A percentile compares a stretch with the other conserved stretches of the same genome.
Conservation (phyloP, 2,113 vertebrate genomes). For the Bothrops jararaca region DNA sequence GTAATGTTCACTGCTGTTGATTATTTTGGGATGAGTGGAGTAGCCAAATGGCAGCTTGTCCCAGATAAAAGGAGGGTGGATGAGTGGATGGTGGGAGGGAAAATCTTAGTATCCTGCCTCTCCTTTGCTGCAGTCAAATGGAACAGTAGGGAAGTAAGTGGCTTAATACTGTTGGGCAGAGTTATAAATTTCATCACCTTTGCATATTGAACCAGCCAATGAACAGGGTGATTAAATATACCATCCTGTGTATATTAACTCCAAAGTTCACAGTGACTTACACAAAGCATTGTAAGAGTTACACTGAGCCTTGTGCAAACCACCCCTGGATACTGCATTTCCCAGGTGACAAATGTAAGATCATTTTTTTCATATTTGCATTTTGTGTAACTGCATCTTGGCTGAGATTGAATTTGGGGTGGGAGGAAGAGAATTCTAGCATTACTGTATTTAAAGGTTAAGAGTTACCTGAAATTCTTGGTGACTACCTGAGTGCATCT, state of each 20-base stretch:
- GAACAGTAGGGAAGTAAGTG: neutral
- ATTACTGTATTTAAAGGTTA: neutral
- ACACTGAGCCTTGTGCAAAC: neutral
- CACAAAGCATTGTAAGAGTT: neutral
- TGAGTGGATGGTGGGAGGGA: neutral
- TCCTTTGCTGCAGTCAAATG: neutral
- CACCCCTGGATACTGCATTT: neutral
- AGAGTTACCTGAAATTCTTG: neutral
- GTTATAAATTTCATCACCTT: neutral
- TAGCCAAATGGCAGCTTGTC: conserved; percentile 1
- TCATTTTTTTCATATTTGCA: neutral
- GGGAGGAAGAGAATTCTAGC: neutral
- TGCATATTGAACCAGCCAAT: neutral
- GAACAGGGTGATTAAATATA: neutral
- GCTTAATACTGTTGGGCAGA: neutral
- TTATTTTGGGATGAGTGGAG: neutral
- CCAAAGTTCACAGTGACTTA: neutral
- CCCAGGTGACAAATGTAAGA: neutral
- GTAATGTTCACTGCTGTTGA: neutral
- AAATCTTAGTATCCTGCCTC: neutral
- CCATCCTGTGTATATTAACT: neutral
- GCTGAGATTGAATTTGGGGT: neutral
- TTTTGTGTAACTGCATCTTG: neutral
- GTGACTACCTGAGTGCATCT: neutral
- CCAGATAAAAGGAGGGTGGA: neutral